Evolutionary conservation across 2,888 invertebrate genomes (phyloP), one percentile per base, ranked within the genome.

Genomic region (Neelides folsomi): DNA sequence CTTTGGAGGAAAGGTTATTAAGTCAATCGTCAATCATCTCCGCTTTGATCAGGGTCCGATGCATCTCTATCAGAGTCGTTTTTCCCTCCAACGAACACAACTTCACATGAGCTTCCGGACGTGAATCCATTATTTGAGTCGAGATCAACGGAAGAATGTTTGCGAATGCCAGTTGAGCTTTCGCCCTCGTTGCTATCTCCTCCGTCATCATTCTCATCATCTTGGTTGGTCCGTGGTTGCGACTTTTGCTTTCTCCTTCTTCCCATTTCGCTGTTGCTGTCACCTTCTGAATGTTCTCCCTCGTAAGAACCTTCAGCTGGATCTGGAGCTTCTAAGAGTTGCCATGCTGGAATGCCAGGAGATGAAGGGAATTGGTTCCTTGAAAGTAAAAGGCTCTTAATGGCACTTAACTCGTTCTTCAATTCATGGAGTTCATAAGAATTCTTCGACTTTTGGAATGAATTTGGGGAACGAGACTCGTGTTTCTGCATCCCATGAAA

Each of bases 301-400:
- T 54, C 54, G 45, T 55, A 53, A 37, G 57, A 57, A 9, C 57
- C 59, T 47, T 54, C 58, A 8, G 20, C 42, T 19, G n/a, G 8
- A 13, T 27, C 27, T 7, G 47, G 49, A 13, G 54, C 53, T 48
- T 56, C 60, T 12, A 64, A 40, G 50, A 64, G 53, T 49, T 64
- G 64, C 64, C 64, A 64, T 3, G 64, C 59, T 27, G 64, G 64
- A 18, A 64, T 64, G 9, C 57, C 59, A 20, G 42, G 20, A 4
- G 60, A 56, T 1, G 60, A 55, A 8, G 64, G 62, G 49, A 64
- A 64, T 38, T 64, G 62, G 51, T 51, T 59, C 9, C 59, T 42
- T 71, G 79, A 81, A 16, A 84, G 71, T 43, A 84, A 69, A 49
- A 84, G 76, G 50, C 83, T 82, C 70, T 84, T 84, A 18, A 85